Conservation (phyloP, 2,113 vertebrate genomes). For the Fulica atra region DNA sequence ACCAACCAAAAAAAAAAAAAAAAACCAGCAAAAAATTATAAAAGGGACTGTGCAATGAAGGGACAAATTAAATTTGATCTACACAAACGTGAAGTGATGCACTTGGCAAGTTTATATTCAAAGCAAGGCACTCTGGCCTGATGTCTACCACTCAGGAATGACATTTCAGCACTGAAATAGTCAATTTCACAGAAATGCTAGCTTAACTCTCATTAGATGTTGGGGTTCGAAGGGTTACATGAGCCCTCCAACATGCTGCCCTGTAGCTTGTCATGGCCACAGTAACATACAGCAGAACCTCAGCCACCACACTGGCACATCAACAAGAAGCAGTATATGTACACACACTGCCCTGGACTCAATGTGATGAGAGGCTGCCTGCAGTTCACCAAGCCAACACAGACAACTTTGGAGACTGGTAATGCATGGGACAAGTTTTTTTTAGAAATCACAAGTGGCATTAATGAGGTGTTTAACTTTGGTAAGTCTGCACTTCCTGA, state of each 20-base stretch:
- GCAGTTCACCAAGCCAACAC: neutral
- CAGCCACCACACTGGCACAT: neutral
- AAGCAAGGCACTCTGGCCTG: neutral
- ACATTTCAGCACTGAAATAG: neutral
- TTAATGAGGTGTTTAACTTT: neutral
- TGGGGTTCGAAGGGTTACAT: fast-evolving
- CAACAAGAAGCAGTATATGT: neutral
- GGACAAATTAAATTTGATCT: neutral
- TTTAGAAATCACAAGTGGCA: neutral
- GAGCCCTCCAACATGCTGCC: neutral
- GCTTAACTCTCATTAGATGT: neutral
- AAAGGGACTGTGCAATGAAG: neutral
- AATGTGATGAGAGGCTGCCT: fast-evolving
- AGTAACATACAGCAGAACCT: neutral
- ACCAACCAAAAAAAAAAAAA: no score
- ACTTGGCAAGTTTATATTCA: neutral
- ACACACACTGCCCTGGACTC: fast-evolving
- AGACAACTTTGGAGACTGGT: neutral
- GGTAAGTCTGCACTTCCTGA: neutral
- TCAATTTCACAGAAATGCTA: neutral
- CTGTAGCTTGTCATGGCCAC: neutral
- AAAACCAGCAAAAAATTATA: no score
- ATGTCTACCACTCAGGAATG: neutral
- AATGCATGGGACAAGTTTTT: fast-evolving
- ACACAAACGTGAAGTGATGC: neutral